These are phyloP conservation scores for Oxycera nigricornis DNA, from an alignment of 2,888 invertebrate genomes.

Conservation along the genomic window DNA sequence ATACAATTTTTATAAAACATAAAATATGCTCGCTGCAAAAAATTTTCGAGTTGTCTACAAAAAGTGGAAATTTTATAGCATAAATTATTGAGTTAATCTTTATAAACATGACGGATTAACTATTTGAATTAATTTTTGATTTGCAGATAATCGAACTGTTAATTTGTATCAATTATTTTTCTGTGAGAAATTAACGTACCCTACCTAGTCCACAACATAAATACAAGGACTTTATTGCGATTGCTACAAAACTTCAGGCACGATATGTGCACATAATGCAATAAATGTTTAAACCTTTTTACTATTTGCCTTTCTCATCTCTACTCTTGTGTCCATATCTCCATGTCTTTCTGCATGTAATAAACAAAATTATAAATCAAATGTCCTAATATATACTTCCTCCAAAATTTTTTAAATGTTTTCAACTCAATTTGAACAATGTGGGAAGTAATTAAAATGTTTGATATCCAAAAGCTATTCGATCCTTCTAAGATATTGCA, in stretches of 20 bases:
- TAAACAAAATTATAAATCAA: slow-evolving; percentile 14
- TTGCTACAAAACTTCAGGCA: neutral
- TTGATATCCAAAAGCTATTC: slow-evolving; percentile 8
- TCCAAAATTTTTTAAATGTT: slow-evolving; percentile 38
- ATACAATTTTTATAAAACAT: slow-evolving; percentile 35
- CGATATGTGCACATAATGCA: slow-evolving; percentile 13
- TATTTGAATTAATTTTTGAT: too few species aligned
- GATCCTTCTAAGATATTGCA: slow-evolving; percentile 27
- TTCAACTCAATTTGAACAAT: slow-evolving; percentile 36
- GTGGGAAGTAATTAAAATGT: slow-evolving; percentile 24
- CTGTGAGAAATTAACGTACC: neutral
- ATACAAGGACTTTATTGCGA: neutral
- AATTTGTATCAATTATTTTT: neutral
- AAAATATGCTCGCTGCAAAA: slow-evolving; percentile 30
- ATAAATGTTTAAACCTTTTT: slow-evolving; percentile 28
- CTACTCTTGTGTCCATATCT: slow-evolving; percentile 35
- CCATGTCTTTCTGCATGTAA: slow-evolving; percentile 23
- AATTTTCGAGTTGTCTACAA: slow-evolving; percentile 28
- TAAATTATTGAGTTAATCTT: slow-evolving; percentile 29
- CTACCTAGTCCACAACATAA: neutral
- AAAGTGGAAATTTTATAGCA: neutral
- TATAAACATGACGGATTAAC: slow-evolving; percentile 23
- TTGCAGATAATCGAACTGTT: too few species aligned
- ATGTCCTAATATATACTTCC: slow-evolving; percentile 38
- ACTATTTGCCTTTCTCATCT: slow-evolving; percentile 31